A percentile compares a stretch with the other conserved stretches of the same genome.
Conservation (phyloP, 2,797 vertebrate genomes). For the Micropoecilia bifurca region DNA sequence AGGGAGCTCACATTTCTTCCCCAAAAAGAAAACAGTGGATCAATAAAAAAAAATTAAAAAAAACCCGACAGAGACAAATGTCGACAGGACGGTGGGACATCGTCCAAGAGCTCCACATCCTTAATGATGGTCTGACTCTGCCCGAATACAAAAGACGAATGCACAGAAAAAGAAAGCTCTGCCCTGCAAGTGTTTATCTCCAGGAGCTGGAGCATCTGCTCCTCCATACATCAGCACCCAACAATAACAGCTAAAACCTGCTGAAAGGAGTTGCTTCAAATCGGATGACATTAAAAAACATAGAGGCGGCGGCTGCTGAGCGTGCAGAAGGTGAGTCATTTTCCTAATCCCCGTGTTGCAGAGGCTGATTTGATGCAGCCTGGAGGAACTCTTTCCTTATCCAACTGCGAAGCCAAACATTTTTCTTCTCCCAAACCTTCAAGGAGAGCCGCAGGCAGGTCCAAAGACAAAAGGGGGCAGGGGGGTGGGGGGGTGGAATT, state of each 20-base stretch:
- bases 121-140: slow-evolving; percentile 60
- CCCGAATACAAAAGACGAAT: slow-evolving; percentile 58
- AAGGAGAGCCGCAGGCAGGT: slow-evolving; percentile 57
- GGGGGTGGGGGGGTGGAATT: slow-evolving; percentile 23
- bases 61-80: slow-evolving; percentile 41
- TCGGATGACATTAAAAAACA: slow-evolving; percentile 15
- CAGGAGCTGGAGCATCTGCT: slow-evolving; percentile 24
- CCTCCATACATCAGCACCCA: slow-evolving; percentile 34
- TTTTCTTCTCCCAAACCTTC: slow-evolving; percentile 60
- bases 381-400: slow-evolving; percentile 29
- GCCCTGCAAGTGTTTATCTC: slow-evolving; percentile 54
- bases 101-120: slow-evolving; percentile 53
- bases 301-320: neutral
- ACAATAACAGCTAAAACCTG: slow-evolving; percentile 25
- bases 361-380: slow-evolving; percentile 16
- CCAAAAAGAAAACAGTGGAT: slow-evolving; percentile 16
- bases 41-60: slow-evolving; percentile 34
- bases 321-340: slow-evolving; percentile 16
- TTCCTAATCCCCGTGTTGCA: slow-evolving; percentile 18
- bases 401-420: slow-evolving; percentile 53
- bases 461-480: slow-evolving; percentile 77
- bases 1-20: slow-evolving; percentile 21
- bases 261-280: slow-evolving; percentile 36
- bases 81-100: slow-evolving; percentile 37
- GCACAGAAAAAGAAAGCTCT: slow-evolving; percentile 26